Evolutionary conservation across 2,113 vertebrate species (phyloP), one percentile per base, ranked within the genome.

Genomic region (Ailuropoda melanoleuca): DNA sequence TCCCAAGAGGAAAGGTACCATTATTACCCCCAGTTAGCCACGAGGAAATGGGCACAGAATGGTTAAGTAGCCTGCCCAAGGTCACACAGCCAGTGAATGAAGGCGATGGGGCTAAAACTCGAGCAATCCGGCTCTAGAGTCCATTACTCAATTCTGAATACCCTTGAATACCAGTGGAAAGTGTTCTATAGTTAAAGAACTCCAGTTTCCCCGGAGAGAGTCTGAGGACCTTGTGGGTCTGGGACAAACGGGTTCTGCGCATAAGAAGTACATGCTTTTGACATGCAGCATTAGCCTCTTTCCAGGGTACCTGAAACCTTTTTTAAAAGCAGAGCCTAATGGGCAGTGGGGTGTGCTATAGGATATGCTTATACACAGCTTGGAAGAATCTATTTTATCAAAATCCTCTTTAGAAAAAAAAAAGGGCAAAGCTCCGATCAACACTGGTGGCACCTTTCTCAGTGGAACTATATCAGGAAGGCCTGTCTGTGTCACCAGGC

Each of bases 221-320:
- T 60, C 87, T 48, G 77, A 66, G 68, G 62, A 72, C 74, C 26
- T 2, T 56, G 18, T 8, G 6, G 19, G 24, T 87, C 26, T 34
- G 56, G 31, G 55, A 24, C 68, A 58, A 58, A 60, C 48, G 60
- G 46, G 77, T 56, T 74, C 46, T 34, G 48, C 58, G n/a, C 14
- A 29, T 3, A 14, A 80, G 19, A 95, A 66, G 74, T 39, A 11
- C 13, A 8, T 70, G 18, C n/a, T 68, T 43, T 88, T 80, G 56
- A 53, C 9, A 0, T 19, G 13, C 3, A 50, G 48, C 21, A 13
- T 56, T 3, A 0, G 34, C 13, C 17, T 46, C 26, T 93, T 70
- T 58, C 23, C 37, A n/a, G 66, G 75, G 1, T 19, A 58, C 4
- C 37, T 53, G 8, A 56, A 82, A 50, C 4, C 39, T 43, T 15